These are phyloP conservation scores for Phyto melanocephala DNA, from an alignment of 2,888 invertebrate genomes.

Conservation along the genomic window DNA sequence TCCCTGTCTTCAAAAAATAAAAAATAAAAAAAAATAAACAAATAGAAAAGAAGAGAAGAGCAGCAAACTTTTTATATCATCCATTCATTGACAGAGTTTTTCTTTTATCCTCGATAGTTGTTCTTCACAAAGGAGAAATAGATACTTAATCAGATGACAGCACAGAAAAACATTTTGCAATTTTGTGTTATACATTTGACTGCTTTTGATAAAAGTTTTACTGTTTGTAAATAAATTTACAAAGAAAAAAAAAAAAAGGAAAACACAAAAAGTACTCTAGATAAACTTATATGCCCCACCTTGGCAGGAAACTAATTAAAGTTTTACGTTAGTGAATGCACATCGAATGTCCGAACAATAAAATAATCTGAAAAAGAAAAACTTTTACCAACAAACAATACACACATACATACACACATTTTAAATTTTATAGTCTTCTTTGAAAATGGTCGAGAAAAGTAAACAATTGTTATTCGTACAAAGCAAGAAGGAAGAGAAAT, in stretches of 20 bases:
- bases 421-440: slow-evolving; percentile 32
- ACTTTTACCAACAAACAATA: too few relatives aligned
- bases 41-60: neutral
- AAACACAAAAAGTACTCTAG: neutral
- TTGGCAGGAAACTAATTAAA: slow-evolving; percentile 49
- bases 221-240: neutral
- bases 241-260: slow-evolving; percentile 6
- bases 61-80: slow-evolving; percentile 12
- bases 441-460: neutral
- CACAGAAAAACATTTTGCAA: neutral
- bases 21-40: too few relatives aligned
- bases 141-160: slow-evolving; percentile 34
- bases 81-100: neutral
- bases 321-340: neutral
- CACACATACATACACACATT: neutral
- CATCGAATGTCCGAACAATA: neutral
- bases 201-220: neutral
- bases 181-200: neutral
- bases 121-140: neutral
- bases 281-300: neutral
- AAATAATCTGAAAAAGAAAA: neutral
- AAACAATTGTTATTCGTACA: too few relatives aligned
- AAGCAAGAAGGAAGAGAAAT: neutral
- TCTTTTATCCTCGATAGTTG: slow-evolving; percentile 9
- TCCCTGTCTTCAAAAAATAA: too few relatives aligned